Conservation (phyloP, 2,888 invertebrate species). For the Invenusta paracnida region DNA sequence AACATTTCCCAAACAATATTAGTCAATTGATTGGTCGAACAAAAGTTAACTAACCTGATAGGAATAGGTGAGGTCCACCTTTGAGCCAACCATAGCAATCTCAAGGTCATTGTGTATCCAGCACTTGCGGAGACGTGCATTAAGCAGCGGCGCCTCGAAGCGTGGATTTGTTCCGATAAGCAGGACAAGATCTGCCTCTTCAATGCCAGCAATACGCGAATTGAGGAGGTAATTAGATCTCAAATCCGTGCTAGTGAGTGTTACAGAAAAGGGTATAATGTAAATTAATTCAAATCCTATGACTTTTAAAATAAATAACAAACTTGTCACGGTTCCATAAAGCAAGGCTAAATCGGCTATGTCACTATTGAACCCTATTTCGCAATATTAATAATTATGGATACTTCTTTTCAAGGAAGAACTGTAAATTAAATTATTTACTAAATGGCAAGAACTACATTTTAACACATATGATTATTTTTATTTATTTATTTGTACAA, state of each 20-base stretch:
- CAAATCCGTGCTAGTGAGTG: conserved; percentile 72
- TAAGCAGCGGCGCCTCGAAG: conserved; percentile 90
- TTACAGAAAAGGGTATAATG: too few species aligned
- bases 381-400: too few species aligned
- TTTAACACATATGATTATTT: too few species aligned
- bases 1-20: too few species aligned
- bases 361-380: too few species aligned
- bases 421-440: too few species aligned
- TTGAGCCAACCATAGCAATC: conserved; percentile 79
- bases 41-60: conserved; percentile 69
- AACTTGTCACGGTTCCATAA: too few species aligned
- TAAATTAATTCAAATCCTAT: neutral
- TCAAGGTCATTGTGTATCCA: conserved; percentile 85
- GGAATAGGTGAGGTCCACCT: conserved; percentile 85
- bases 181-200: conserved; percentile 85
- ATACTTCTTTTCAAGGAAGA: too few species aligned
- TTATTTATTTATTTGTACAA: too few species aligned
- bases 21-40: too few species aligned
- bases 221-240: conserved; percentile 87
- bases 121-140: conserved; percentile 78
- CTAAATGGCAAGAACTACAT: too few species aligned
- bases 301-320: neutral
- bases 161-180: conserved; percentile 93
- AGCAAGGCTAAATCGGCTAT: too few species aligned
- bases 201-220: conserved; percentile 79